A percentile compares a stretch with the other conserved stretches of the same genome.
Evolutionary conservation across 2,888 invertebrate species (phyloP).

Genomic region (Parnassius apollo): DNA sequence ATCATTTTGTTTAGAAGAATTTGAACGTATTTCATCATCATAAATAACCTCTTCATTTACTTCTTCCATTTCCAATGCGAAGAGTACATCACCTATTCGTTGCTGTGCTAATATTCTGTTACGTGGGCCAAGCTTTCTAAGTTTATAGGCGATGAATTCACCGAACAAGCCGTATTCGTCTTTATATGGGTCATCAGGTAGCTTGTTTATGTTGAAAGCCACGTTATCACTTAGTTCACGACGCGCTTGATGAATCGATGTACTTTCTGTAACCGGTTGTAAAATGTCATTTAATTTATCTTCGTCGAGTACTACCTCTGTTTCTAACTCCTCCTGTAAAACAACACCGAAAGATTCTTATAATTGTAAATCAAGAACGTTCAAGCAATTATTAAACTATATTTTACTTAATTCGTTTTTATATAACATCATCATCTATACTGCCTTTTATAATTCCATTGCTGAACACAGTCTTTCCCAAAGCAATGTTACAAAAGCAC

Average conservation of each 20-base stretch:
- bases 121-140: conserved; percentile 10
- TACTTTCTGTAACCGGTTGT: background rate
- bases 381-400: too few relatives aligned
- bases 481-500: too few relatives aligned
- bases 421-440: too few relatives aligned
- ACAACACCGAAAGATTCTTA: background rate
- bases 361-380: too few relatives aligned
- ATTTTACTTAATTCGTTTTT: too few relatives aligned
- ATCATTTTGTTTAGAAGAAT: conserved; percentile 21
- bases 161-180: conserved; percentile 6
- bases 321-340: conserved; percentile 2
- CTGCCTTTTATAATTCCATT: too few relatives aligned
- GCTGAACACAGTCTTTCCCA: too few relatives aligned
- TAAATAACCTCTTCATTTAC: background rate
- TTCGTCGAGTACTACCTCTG: background rate
- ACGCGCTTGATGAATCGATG: background rate
- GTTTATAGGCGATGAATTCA: conserved; percentile 25
- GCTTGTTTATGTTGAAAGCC: background rate
- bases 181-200: background rate
- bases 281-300: background rate
- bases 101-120: conserved; percentile 18
- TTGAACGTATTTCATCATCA: background rate
- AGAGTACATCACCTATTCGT: conserved; percentile 17
- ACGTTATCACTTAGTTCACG: background rate
- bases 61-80: conserved; percentile 17